Conservation (phyloP, 2,888 invertebrate genomes). For the Caenorhabditis parvicauda region DNA sequence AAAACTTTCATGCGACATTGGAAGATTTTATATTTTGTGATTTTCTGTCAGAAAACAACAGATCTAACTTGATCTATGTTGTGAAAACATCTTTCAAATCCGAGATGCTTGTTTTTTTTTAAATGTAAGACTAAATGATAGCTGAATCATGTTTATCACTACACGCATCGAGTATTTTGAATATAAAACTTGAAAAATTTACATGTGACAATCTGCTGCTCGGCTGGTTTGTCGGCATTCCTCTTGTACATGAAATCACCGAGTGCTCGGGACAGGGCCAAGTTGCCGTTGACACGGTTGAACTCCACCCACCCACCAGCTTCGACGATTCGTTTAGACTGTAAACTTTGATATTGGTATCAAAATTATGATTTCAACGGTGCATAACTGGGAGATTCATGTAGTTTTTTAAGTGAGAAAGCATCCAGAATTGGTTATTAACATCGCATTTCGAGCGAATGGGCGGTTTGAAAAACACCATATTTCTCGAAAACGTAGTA, state of each 20-base stretch:
- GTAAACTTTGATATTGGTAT: neutral
- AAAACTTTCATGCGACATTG: too few relatives aligned
- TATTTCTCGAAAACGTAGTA: slow-evolving; percentile 1
- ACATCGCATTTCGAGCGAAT: neutral
- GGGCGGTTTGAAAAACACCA: neutral
- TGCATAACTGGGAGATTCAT: too few relatives aligned
- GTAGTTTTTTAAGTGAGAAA: neutral
- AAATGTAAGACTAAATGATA: too few relatives aligned
- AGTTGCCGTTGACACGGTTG: slow-evolving; percentile 83
- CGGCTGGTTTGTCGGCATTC: slow-evolving; percentile 79
- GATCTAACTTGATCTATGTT: too few relatives aligned
- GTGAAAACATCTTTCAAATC: too few relatives aligned
- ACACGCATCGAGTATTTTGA: too few relatives aligned
- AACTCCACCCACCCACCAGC: slow-evolving; percentile 97
- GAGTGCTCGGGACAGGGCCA: slow-evolving; percentile 89
- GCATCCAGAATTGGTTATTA: neutral
- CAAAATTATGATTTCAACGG: too few relatives aligned
- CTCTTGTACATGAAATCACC: slow-evolving; percentile 96
- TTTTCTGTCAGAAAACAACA: too few relatives aligned
- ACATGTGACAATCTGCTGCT: slow-evolving; percentile 97
- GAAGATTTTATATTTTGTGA: too few relatives aligned
- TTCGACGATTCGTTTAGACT: slow-evolving; percentile 78
- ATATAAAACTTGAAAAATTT: too few relatives aligned
- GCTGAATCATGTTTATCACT: too few relatives aligned
- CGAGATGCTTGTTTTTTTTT: too few relatives aligned